Conservation (phyloP, 1,140 invertebrate genomes). For the Drosophila nigromelanica region DNA sequence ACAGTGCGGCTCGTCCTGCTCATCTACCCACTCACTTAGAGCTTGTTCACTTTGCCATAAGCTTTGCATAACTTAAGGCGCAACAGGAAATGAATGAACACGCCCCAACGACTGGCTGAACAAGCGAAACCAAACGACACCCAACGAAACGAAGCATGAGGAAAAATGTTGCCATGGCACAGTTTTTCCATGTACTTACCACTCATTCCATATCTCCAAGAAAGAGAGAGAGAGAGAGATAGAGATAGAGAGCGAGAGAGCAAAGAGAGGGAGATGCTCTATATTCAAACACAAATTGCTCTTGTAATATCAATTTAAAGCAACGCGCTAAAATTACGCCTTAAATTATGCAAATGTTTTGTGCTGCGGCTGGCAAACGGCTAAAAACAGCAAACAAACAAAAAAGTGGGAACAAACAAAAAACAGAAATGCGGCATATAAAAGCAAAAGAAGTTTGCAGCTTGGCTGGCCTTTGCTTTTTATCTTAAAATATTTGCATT, state of each 20-base stretch:
- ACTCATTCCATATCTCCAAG: conserved; percentile 14
- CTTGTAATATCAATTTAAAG: conserved; percentile 75
- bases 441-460: conserved; percentile 3
- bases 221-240: neutral
- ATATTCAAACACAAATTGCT: conserved; percentile 57
- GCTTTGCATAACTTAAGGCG: conserved; percentile 76
- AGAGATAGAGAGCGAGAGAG: neutral
- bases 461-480: conserved; percentile 24
- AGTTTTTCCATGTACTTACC: conserved; percentile 64
- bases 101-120: conserved; percentile 50
- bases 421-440: neutral
- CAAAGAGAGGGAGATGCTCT: neutral
- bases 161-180: conserved; percentile 61
- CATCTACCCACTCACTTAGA: conserved; percentile 21
- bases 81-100: conserved; percentile 75
- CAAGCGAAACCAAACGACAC: conserved; percentile 32
- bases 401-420: neutral
- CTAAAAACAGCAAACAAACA: conserved; percentile 11
- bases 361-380: conserved; percentile 22
- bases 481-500: conserved; percentile 9
- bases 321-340: conserved; percentile 63
- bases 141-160: conserved; percentile 39
- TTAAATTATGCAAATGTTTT: conserved; percentile 69
- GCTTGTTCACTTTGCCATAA: conserved; percentile 68
- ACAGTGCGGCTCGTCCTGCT: conserved; percentile 5